phyloP scores from a whole-genome alignment of 2,113 vertebrate species.

The Fregata magnificens region DNA sequence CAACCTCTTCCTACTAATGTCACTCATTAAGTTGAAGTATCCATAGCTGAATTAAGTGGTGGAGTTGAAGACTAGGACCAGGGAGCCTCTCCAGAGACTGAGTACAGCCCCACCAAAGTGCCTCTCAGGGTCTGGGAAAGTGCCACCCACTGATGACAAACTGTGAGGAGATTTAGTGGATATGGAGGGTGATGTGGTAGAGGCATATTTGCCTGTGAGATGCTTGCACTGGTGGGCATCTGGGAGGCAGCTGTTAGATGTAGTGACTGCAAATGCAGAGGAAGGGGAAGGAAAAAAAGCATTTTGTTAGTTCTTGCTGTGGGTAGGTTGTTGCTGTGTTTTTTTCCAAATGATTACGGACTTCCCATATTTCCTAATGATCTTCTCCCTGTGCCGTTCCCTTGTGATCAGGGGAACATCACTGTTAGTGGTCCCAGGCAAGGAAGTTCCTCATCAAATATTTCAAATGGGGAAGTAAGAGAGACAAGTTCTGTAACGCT shows the following conservation, averaged over 20 bases:
- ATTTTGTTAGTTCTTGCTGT: neutral
- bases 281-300: neutral
- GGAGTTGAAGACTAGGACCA: neutral
- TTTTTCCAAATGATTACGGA: neutral
- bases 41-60: neutral
- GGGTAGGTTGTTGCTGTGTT: neutral
- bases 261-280: neutral
- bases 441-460: neutral
- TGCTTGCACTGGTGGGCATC: neutral
- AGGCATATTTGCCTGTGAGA: neutral
- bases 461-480: neutral
- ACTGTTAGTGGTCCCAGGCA: neutral
- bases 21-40: neutral
- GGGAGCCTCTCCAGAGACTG: neutral
- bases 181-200: neutral
- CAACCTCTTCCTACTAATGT: neutral
- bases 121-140: neutral
- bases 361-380: neutral
- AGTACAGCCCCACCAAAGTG: neutral
- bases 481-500: neutral
- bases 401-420: neutral
- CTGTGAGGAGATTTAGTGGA: neutral
- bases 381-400: neutral
- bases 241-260: neutral
- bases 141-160: neutral